These are phyloP conservation scores for Galerucella calmariensis DNA, from an alignment of 2,888 invertebrate species.

Conservation along the genomic window DNA sequence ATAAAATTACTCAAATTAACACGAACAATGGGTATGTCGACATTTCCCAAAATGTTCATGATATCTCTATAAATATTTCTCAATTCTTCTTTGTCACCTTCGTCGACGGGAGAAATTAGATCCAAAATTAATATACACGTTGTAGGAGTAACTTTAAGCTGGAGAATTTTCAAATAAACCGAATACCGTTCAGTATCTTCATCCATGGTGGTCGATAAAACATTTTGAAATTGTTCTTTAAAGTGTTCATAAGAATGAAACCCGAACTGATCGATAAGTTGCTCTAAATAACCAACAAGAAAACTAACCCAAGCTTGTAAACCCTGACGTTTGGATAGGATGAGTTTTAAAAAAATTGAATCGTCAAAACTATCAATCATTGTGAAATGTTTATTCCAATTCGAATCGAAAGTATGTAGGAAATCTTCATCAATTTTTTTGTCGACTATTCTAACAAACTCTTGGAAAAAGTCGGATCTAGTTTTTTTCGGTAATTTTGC, in stretches of 20 bases:
- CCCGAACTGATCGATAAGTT: constrained; percentile 21
- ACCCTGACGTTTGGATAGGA: background rate
- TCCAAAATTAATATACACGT: constrained; percentile 38
- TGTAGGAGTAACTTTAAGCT: constrained; percentile 16
- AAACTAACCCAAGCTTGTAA: background rate
- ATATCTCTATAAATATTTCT: constrained; percentile 15
- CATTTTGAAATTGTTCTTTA: background rate
- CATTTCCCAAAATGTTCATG: constrained; percentile 8
- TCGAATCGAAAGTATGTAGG: constrained; percentile 15
- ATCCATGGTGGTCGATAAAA: background rate
- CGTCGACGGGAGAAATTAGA: background rate
- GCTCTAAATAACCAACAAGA: constrained; percentile 26
- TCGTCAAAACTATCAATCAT: constrained; percentile 13
- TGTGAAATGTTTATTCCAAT: constrained; percentile 33
- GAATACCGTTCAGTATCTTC: constrained; percentile 9
- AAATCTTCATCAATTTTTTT: constrained; percentile 1
- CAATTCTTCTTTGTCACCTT: background rate
- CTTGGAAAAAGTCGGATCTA: background rate
- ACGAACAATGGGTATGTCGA: constrained; percentile 26
- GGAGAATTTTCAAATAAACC: constrained; percentile 33
- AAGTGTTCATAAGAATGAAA: constrained; percentile 30
- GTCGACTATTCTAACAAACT: background rate
- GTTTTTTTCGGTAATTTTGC: background rate
- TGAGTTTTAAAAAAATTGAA: constrained; percentile 25
- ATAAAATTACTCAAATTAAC: constrained; percentile 1